phyloP scores from a whole-genome alignment of 2,113 vertebrate genomes.

The Zosterops hypoxanthus region DNA sequence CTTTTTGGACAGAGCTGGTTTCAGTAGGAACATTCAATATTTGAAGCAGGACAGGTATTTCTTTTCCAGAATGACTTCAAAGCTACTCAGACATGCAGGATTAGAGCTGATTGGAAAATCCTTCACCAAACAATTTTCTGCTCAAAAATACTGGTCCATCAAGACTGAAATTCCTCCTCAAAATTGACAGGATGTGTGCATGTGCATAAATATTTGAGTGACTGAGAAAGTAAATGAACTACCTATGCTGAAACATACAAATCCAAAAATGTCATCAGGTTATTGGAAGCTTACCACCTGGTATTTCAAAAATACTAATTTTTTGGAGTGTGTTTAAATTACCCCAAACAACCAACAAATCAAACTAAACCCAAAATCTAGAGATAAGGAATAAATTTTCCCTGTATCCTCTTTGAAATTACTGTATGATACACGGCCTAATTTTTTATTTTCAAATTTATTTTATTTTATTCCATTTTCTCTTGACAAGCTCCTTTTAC shows the following conservation, averaged over 20 bases:
- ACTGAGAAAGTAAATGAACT: neutral
- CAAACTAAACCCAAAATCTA: neutral
- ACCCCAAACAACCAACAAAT: neutral
- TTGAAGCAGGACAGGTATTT: neutral
- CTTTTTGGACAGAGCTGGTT: neutral
- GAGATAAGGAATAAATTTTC: neutral
- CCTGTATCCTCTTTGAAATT: neutral
- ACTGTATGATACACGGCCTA: neutral
- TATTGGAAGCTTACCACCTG: neutral
- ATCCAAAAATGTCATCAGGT: neutral
- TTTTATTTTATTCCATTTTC: neutral
- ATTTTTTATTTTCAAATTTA: neutral
- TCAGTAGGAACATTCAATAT: neutral
- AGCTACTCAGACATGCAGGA: neutral
- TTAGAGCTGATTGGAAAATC: slow-evolving; percentile 8
- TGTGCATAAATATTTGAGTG: neutral
- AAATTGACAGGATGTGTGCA: neutral
- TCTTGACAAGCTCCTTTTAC: neutral
- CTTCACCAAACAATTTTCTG: slow-evolving; percentile 8
- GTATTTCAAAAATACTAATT: neutral
- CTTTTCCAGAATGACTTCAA: neutral
- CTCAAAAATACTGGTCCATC: neutral
- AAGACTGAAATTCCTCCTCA: neutral
- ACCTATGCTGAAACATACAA: neutral
- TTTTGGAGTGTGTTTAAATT: neutral